Percentiles rank a stretch among this genome's conserved stretches.
Conservation (phyloP, 2,113 vertebrate genomes). For the Paradisaea rubra region DNA sequence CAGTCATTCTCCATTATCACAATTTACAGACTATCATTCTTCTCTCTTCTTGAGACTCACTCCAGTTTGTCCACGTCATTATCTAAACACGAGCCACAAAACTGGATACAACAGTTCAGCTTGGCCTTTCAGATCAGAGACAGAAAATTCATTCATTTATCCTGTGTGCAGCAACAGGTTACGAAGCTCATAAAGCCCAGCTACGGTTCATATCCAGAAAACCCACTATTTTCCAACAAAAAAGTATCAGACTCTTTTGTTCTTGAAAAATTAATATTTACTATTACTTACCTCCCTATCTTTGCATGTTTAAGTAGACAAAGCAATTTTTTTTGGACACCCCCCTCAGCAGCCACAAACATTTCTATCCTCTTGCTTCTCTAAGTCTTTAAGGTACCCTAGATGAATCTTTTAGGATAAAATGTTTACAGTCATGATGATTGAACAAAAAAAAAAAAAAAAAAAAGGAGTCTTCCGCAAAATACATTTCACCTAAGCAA, state of each 20-base stretch:
- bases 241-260: neutral
- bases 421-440: fast-evolving
- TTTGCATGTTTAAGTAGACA: neutral
- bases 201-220: neutral
- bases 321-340: neutral
- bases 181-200: neutral
- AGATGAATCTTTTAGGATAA: neutral
- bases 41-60: neutral
- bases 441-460: neutral
- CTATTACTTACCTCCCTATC: neutral
- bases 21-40: neutral
- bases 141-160: neutral
- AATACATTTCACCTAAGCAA: neutral
- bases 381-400: neutral
- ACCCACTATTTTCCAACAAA: neutral
- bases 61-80: neutral
- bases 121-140: neutral
- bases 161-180: neutral
- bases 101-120: neutral
- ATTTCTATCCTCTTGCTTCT: neutral
- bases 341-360: neutral
- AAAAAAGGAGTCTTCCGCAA: neutral
- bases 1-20: neutral
- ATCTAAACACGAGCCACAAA: neutral
- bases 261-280: neutral